Evolutionary conservation across 2,888 invertebrate genomes (phyloP), one percentile per base, ranked within the genome.

Genomic region (Ochropleura leucogaster): DNA sequence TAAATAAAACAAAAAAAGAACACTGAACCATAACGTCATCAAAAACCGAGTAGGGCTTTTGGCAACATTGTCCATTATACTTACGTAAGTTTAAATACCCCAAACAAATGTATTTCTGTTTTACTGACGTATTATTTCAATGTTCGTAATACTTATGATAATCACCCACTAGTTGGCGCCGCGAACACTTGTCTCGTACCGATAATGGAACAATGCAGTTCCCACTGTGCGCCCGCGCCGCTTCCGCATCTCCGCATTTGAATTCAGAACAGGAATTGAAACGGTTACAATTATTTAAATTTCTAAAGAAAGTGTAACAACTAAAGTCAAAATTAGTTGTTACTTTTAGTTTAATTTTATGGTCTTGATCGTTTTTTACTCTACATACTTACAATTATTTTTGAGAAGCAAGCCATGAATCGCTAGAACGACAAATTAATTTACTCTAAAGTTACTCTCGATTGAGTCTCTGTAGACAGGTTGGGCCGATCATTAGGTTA

Each of bases 261-360:
- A 90, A 95, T 95, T 94, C 94, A 87, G 88, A 90, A 89, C 94
- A 92, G 90, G 91, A 67, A 89, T 89, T 90, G 89, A 92, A 88
- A 90, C 88, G 88, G 91, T 89, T 83, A 82, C 77, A 84, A 89
- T 90, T 90, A 89, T 91, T 90, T 87, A 80, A 88, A 90, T 85
- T 85, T 77, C 68, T 67, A 84, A 87, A 84, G 80, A 77, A 83
- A 79, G 55, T 82, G 68, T 79, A 74, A 79, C 73, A 55, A 57
- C 66, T 44, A 20, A n/a, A 69, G 51, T 72, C 42, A 83, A 74
- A 69, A 65, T 70, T 72, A 72, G 14, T 51, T 16, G 42, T 42
- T 10, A 51, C 9, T 47, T 14, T 59, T 30, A 18, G 14, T 49
- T 78, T 44, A 14, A 71, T 40, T 30, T 47, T 62, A 66, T 30